phyloP scores from a whole-genome alignment of 53 echinoderm and acorn worm species.

The Patiria pectinifera region DNA sequence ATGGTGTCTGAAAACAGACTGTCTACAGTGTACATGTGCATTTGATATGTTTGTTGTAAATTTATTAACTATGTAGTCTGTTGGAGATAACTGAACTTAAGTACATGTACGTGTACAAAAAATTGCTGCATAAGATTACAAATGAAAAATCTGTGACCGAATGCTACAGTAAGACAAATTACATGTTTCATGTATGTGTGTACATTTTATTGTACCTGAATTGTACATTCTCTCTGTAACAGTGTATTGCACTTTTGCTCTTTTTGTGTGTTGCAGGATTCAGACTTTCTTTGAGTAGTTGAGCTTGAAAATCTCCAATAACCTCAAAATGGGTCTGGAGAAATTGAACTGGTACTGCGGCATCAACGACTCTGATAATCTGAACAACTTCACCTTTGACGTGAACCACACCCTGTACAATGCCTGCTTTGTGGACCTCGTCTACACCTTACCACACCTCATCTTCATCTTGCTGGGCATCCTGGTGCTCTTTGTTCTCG shows the following conservation, averaged over 20 bases:
- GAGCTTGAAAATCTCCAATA: background rate
- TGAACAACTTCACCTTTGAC: slow-evolving; percentile 64
- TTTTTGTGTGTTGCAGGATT: background rate
- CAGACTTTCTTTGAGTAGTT: background rate
- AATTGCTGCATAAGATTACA: no score
- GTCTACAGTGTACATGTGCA: no score
- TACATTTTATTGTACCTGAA: no score
- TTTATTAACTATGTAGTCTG: no score
- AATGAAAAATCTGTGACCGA: no score
- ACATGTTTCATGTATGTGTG: no score
- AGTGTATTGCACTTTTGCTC: background rate
- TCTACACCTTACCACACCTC: slow-evolving; percentile 70
- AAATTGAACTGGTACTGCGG: slow-evolving; percentile 88
- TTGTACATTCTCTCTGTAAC: no score
- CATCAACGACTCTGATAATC: slow-evolving; percentile 47
- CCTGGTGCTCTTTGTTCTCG: slow-evolving; percentile 61
- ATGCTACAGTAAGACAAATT: no score
- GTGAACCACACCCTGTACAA: slow-evolving; percentile 71
- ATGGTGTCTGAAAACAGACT: no score
- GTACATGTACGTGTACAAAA: no score
- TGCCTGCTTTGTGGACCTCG: slow-evolving; percentile 67
- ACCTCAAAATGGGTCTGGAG: background rate
- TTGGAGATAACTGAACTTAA: no score
- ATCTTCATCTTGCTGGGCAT: slow-evolving; percentile 59
- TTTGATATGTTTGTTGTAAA: no score